Base-by-base conservation (phyloP, 1,140 invertebrate genomes). In the Lineus longissimus region DNA sequence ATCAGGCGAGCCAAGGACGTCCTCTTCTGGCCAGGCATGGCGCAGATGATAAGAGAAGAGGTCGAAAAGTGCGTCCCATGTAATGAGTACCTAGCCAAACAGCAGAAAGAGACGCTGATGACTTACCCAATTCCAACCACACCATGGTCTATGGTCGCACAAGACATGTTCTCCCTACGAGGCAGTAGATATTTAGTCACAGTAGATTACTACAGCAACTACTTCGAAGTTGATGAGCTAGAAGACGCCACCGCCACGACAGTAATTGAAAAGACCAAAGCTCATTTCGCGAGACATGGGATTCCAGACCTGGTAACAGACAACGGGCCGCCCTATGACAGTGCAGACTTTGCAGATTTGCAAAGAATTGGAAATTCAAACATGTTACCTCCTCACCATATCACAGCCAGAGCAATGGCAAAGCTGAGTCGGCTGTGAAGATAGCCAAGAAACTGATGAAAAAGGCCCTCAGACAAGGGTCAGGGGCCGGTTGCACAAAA, bases 21-120 rank as follows among this genome's bases (percentile, higher is more conserved):
- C 29, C 15, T 70, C 43, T 72, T 51, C 54, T 72, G 69, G 71
- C 71, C 71, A 7, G 1, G 23, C 2, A 70, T 72, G 69, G 29
- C 56, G 27, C 29, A 57, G 27, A 6, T 11, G 29, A n/a, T 57
- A 6, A 27, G 29, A 57, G 33, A 36, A 15, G 15, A 36, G 4
- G 33, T 36, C 6, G 33, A 36, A 15, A 36, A 36, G 33, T 36
- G 33, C 15, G 33, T 7, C 4, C 6, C 15, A 36, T 36, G 33
- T 15, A 36, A 36, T 36, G 33, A 36, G 4, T 36, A 7, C 15
- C 33, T 7, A 15, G 33, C 33, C 33, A 36, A 15, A 36, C 6
- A 36, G 33, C 33, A 36, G 33, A 36, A 36, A 15, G 33, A 36
- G 15, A 36, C 33, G 15, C 33, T 36, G 15, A 36, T 36, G 33